Percentiles rank a stretch among this genome's conserved stretches.
phyloP scores from a whole-genome alignment of 2,113 vertebrate genomes.

The Scopus umbretta region DNA sequence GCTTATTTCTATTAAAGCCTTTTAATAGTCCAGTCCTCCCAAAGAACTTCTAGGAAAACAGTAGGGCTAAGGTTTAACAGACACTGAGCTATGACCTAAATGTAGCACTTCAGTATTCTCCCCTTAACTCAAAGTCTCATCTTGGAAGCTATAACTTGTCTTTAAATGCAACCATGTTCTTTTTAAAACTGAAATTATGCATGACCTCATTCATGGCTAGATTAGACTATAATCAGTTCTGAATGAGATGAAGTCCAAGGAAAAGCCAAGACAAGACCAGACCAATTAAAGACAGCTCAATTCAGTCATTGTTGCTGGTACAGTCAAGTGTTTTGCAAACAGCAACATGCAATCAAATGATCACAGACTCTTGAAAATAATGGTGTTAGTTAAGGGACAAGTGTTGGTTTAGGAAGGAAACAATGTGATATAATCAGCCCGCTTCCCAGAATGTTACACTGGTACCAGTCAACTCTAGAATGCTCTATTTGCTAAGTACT shows the following conservation, averaged over 20 bases:
- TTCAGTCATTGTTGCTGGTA: not conserved
- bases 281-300: not conserved
- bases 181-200: not conserved
- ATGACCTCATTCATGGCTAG: not conserved
- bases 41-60: not conserved
- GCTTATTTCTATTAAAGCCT: not conserved
- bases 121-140: not conserved
- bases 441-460: not conserved
- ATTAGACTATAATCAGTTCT: not conserved
- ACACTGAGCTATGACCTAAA: not conserved
- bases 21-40: not conserved
- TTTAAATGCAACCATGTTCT: not conserved
- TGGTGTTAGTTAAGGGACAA: not conserved
- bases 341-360: not conserved
- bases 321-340: not conserved
- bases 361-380: not conserved
- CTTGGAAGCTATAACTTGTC: not conserved
- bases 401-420: slow-evolving; percentile 30
- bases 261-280: not conserved
- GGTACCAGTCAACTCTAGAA: not conserved
- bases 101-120: not conserved
- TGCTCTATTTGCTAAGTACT: not conserved
- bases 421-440: not conserved
- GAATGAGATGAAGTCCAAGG: not conserved
- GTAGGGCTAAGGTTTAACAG: not conserved